These are phyloP conservation scores for Drosophila mayaguana DNA, from an alignment of 2,888 invertebrate genomes.

Conservation along the genomic window DNA sequence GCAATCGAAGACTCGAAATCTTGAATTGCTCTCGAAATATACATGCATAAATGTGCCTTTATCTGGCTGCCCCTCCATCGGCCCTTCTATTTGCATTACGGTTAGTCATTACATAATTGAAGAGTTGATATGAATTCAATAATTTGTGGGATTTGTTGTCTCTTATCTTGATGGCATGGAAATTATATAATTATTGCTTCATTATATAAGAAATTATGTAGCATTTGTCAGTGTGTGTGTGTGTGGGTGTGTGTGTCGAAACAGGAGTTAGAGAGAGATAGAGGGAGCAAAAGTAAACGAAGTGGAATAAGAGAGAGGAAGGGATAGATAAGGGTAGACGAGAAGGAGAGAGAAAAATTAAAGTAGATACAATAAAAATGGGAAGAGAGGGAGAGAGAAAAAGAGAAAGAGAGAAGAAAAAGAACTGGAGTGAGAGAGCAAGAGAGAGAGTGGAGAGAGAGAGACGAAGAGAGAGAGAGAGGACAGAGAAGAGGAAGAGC, in stretches of 20 bases:
- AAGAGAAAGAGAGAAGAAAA: neutral
- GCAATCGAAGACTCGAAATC: neutral
- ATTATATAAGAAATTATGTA: neutral
- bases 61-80: neutral
- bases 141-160: neutral
- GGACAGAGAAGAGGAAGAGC: too few species aligned
- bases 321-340: too few species aligned
- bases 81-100: neutral
- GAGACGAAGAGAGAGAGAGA: neutral
- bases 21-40: constrained; percentile 7
- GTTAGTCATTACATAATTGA: constrained; percentile 2
- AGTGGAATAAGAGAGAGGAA: too few species aligned
- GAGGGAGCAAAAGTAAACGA: too few species aligned
- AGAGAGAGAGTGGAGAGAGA: neutral
- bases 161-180: constrained; percentile 1
- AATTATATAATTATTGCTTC: constrained; percentile 5
- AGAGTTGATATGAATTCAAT: constrained; percentile 7
- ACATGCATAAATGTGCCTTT: neutral
- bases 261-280: too few species aligned
- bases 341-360: too few species aligned
- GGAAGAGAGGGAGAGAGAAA: too few species aligned
- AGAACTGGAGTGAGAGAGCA: too few species aligned
- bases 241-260: too few species aligned
- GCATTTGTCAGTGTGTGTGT: neutral
- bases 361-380: too few species aligned